Base-by-base conservation (phyloP, 2,797 vertebrate genomes). In the Limosa lapponica region DNA sequence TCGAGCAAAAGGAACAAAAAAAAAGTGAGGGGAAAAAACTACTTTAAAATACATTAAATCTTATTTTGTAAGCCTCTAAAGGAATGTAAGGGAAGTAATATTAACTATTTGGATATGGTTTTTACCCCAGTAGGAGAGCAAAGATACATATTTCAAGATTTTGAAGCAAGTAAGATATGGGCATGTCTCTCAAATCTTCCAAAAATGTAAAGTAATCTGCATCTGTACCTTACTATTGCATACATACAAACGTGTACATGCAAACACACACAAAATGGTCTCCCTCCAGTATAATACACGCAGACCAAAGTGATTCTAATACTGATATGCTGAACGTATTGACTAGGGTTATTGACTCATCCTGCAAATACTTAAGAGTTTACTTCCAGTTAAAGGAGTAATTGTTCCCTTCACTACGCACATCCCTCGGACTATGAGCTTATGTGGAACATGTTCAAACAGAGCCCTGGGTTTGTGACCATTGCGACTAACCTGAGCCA, bases 11-110 rank as follows among this genome's bases (percentile, higher is more conserved):
- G 23, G 13, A 88, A 67, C 16, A 66, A 80, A 69, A 65, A 30
- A 24, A 59, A 4, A 27, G 22, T 2, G 28, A 14, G 19, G 61
- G 37, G 44, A 9, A 32, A 46, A 58, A 8, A 2, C 7, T 81
- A 62, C 46, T 95, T 95, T 61, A 95, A 93, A 79, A 90, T 83
- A 67, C 34, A 78, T 61, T 73, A 92, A 90, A 67, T 43, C 3
- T 3, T 66, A 85, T 59, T 90, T 96, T 89, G 81, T 85, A 88
- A 92, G 48, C 44, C 86, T 89, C 88, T 85, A 85, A 93, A 96
- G 82, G 88, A 93, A 89, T 20, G 59, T 90, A 88, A 90, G 41
- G 13, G 57, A 86, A 91, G 55, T 74, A 87, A 74, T 87, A 95
- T 54, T 91, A 92, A 78, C 86, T 86, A 70, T 85, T 82, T 92